Evolutionary conservation across 2,888 invertebrate genomes (phyloP), one percentile per base, ranked within the genome.

Genomic region (Diachrysia chrysitis): DNA sequence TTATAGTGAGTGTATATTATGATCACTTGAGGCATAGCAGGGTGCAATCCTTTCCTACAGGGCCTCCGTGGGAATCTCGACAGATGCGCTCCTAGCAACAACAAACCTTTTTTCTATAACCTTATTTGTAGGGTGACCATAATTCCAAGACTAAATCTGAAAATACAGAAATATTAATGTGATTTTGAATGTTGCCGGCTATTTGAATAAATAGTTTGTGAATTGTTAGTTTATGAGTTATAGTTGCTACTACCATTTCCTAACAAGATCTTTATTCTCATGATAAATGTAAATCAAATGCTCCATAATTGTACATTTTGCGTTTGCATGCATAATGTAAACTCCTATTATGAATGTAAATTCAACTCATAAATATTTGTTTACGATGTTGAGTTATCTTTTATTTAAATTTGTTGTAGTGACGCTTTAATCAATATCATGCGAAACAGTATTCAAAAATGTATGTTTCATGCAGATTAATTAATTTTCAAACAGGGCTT

Each of bases 31-130:
- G 58, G 61, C 65, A 32, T 61, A 68, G 72, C 69, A 78, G 69
- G 79, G 76, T 79, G 82, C 92, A 94, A 94, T 92, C 95, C 94
- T 95, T 94, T 93, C 83, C 85, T 86, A 79, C 63, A 71, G 16
- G n/a, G 37, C 12, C 58, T 58, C 81, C 93, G 94, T 95, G 95
- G 92, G 95, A 95, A 95, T 85, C 78, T 63, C 87, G 87, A 88
- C 95, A 95, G 95, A 94, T 95, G 95, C 81, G 84, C 81, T 87
- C 81, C 85, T 89, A 87, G 83, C 81, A 81, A 84, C 81, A 81
- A 83, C 72, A 83, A 89, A 88, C 71, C 84, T 89, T 93, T 93
- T 93, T 93, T 94, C 87, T 88, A 89, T 87, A 88, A 83, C 84
- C 86, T 88, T 83, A 75, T 73, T 58, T 66, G 69, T 87, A 85